These are phyloP conservation scores for Erannis defoliaria DNA, from an alignment of 2,888 invertebrate genomes.

Conservation along the genomic window DNA sequence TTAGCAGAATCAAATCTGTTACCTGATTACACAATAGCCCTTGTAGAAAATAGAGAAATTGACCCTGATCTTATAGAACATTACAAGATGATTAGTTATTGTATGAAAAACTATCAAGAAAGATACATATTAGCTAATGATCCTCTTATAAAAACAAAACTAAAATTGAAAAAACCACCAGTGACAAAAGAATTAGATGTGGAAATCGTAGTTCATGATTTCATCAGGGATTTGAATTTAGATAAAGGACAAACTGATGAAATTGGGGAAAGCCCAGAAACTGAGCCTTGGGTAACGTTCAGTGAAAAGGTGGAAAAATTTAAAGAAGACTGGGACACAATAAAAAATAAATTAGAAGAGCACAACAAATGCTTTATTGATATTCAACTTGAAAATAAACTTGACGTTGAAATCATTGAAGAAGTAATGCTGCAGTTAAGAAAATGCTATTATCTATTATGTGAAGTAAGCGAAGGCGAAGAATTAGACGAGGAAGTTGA, in stretches of 20 bases:
- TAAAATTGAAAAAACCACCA: slow-evolving; percentile 46
- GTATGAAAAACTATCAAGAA: slow-evolving; percentile 62
- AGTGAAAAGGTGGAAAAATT: slow-evolving; percentile 67
- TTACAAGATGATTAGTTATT: slow-evolving; percentile 66
- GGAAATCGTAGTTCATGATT: slow-evolving; percentile 56
- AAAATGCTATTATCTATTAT: slow-evolving; percentile 63
- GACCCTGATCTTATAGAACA: slow-evolving; percentile 63
- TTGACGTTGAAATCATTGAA: slow-evolving; percentile 69
- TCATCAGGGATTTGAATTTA: slow-evolving; percentile 46
- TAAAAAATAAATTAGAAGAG: slow-evolving; percentile 78
- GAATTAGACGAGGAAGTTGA: slow-evolving; percentile 55
- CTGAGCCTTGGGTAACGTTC: slow-evolving; percentile 52
- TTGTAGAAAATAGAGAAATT: slow-evolving; percentile 83
- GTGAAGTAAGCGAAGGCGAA: slow-evolving; percentile 61
- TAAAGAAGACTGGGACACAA: slow-evolving; percentile 70
- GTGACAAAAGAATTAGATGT: slow-evolving; percentile 48
- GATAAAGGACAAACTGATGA: slow-evolving; percentile 41
- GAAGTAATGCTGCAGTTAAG: slow-evolving; percentile 71
- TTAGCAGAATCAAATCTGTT: slow-evolving; percentile 73
- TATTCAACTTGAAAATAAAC: slow-evolving; percentile 78
- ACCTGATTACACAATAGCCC: slow-evolving; percentile 85
- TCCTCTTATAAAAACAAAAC: slow-evolving; percentile 66
- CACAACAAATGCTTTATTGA: slow-evolving; percentile 68
- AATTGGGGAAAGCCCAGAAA: slow-evolving; percentile 49
- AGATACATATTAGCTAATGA: slow-evolving; percentile 64